These are phyloP conservation scores for Cephalophus harveyi DNA, from an alignment of 2,113 vertebrate genomes.

Conservation along the genomic window DNA sequence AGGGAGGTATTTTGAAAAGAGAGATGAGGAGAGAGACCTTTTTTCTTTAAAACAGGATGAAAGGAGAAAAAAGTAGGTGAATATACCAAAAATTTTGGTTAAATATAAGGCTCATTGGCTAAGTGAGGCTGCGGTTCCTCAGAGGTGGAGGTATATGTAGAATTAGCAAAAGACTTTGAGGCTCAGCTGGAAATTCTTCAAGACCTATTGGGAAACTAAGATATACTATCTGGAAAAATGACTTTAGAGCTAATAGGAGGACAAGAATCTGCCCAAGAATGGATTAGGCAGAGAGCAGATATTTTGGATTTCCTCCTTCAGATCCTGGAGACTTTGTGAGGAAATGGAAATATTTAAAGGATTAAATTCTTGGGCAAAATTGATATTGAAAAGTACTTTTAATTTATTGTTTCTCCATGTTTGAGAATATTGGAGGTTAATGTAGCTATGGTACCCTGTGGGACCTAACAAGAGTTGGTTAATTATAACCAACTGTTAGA, in stretches of 20 bases:
- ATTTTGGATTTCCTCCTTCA: background rate
- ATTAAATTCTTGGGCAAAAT: background rate
- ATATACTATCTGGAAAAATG: background rate
- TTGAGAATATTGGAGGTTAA: background rate
- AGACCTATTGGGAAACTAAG: background rate
- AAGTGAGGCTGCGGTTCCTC: background rate
- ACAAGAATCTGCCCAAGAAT: background rate
- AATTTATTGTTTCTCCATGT: background rate
- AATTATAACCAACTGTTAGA: constrained; percentile 19
- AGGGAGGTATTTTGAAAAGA: background rate
- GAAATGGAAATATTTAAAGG: background rate
- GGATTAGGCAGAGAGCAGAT: background rate
- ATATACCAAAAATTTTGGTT: background rate
- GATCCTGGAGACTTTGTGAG: background rate
- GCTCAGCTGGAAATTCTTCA: background rate
- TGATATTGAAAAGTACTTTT: constrained; percentile 12
- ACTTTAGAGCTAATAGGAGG: background rate
- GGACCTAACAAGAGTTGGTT: background rate
- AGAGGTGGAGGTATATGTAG: background rate
- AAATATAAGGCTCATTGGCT: background rate
- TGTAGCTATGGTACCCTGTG: background rate
- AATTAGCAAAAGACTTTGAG: background rate
- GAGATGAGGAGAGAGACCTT: background rate
- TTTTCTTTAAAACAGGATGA: background rate
- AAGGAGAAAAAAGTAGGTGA: background rate